Percentiles rank a stretch among this genome's conserved stretches.
phyloP scores from a whole-genome alignment of 2,888 invertebrate genomes.

The Eupithecia centaureata region DNA sequence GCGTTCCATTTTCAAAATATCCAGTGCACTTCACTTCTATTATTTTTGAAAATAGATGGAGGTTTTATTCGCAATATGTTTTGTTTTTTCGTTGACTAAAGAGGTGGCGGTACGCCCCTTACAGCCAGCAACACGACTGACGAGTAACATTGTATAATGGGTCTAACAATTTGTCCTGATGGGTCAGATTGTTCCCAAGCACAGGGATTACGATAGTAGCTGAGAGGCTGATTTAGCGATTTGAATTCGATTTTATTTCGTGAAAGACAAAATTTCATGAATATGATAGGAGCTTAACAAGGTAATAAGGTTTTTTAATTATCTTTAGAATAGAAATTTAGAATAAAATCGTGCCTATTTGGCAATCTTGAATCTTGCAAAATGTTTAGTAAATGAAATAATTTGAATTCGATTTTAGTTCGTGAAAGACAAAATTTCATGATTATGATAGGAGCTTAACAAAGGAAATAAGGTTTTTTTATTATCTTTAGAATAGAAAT shows the following conservation, averaged over 20 bases:
- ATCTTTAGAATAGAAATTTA: too few relatives aligned
- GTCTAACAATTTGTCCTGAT: slow-evolving; percentile 76
- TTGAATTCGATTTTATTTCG: slow-evolving; percentile 27
- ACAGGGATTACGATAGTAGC: slow-evolving; percentile 62
- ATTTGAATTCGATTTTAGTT: slow-evolving; percentile 32
- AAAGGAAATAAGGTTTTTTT: too few relatives aligned
- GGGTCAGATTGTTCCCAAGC: slow-evolving; percentile 70
- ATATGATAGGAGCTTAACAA: neutral
- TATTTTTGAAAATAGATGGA: slow-evolving; percentile 29
- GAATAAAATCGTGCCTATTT: too few relatives aligned
- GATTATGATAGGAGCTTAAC: neutral
- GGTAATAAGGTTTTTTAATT: neutral
- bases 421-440: neutral
- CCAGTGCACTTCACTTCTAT: slow-evolving; percentile 31
- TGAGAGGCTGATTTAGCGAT: slow-evolving; percentile 56
- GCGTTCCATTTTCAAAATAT: slow-evolving; percentile 46
- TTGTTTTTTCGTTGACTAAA: slow-evolving; percentile 13
- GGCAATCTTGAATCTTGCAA: too few relatives aligned
- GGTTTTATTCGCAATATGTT: slow-evolving; percentile 42
- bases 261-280: neutral
- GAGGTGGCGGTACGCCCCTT: slow-evolving; percentile 63
- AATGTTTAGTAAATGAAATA: too few relatives aligned
- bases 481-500: too few relatives aligned
- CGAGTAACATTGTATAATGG: slow-evolving; percentile 76
- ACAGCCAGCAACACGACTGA: slow-evolving; percentile 70